A percentile compares a stretch with the other conserved stretches of the same genome.
These are phyloP conservation scores for Macrotis lagotis DNA, from an alignment of 2,113 vertebrate species.

Conservation along the genomic window DNA sequence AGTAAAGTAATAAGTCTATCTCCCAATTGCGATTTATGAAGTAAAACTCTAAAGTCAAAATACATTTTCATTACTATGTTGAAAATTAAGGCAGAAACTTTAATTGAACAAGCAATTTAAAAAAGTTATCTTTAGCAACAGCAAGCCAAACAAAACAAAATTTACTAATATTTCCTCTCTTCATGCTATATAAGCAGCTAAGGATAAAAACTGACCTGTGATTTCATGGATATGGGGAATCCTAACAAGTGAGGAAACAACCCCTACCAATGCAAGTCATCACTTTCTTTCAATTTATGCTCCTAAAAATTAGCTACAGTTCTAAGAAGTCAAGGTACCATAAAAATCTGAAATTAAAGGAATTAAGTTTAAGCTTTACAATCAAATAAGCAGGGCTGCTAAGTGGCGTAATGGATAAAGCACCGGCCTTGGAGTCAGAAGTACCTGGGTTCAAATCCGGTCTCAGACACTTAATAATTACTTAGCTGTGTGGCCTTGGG, in stretches of 20 bases:
- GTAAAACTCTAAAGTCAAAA: slow-evolving; percentile 52
- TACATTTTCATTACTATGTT: slow-evolving; percentile 32
- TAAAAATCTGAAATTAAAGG: slow-evolving; percentile 43
- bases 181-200: background rate
- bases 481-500: too few species aligned
- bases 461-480: too few species aligned
- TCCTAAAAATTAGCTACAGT: background rate
- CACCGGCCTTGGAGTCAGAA: too few species aligned
- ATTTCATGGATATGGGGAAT: background rate
- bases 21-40: slow-evolving; percentile 1
- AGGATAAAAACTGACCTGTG: background rate
- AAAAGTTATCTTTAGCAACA: slow-evolving; percentile 32
- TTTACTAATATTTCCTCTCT: slow-evolving; percentile 42
- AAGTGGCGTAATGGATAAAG: too few species aligned
- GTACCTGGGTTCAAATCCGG: too few species aligned
- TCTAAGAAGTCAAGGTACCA: background rate
- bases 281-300: background rate
- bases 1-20: background rate
- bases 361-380: slow-evolving; percentile 20
- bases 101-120: slow-evolving; percentile 28
- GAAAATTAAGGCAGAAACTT: slow-evolving; percentile 17
- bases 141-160: slow-evolving; percentile 37
- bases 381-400: slow-evolving; percentile 25
- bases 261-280: background rate
- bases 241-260: background rate